phyloP scores from a whole-genome alignment of 1,140 invertebrate genomes.

The Hycleus phaleratus region DNA sequence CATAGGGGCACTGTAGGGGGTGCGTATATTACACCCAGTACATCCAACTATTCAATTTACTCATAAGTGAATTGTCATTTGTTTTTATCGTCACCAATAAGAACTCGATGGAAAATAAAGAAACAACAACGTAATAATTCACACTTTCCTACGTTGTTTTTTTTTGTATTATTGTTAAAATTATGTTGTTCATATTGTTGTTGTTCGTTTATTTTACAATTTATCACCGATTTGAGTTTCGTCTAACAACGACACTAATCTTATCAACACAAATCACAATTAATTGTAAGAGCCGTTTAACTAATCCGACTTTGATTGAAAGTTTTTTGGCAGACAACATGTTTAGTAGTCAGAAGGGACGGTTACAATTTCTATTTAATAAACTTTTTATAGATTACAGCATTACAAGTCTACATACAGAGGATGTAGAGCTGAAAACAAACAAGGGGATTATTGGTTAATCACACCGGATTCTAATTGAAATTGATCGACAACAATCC shows the following conservation, averaged over 20 bases:
- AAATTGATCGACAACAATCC: background rate
- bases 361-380: too few relatives aligned
- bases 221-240: background rate
- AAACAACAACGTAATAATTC: too few relatives aligned
- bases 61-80: constrained; percentile 24
- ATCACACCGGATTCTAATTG: background rate
- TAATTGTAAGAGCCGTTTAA: background rate
- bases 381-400: background rate
- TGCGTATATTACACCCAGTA: constrained; percentile 13
- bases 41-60: constrained; percentile 18
- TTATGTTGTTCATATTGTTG: too few relatives aligned
- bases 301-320: constrained; percentile 12
- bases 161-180: background rate
- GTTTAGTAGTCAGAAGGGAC: too few relatives aligned
- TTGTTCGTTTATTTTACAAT: background rate
- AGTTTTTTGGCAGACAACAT: background rate
- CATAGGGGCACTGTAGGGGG: constrained; percentile 9
- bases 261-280: background rate
- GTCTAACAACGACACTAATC: background rate
- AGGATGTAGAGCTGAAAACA: too few relatives aligned
- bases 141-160: background rate
- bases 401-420: background rate
- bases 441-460: background rate
- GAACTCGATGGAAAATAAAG: too few relatives aligned
- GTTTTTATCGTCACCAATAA: constrained; percentile 18